phyloP scores from a whole-genome alignment of 2,797 vertebrate genomes.

The Semotilus atromaculatus region DNA sequence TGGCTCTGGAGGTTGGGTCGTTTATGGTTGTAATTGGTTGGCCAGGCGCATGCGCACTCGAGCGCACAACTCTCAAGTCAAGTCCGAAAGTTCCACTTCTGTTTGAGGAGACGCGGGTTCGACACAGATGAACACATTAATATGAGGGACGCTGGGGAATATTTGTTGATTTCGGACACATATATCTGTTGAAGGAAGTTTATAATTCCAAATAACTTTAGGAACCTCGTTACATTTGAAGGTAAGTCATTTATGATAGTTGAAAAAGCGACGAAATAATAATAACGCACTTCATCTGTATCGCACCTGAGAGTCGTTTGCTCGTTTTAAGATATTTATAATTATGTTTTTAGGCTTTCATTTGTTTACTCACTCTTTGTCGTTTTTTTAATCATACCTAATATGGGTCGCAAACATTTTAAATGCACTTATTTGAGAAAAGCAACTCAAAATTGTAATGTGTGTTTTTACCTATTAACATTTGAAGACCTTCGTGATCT shows the following conservation, averaged over 20 bases:
- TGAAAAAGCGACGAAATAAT: neutral
- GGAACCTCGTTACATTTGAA: neutral
- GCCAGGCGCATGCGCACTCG: slow-evolving; percentile 26
- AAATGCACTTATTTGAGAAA: neutral
- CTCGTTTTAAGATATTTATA: neutral
- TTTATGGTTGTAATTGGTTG: neutral
- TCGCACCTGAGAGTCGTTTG: slow-evolving; percentile 17
- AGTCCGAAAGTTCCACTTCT: neutral
- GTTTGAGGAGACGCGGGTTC: neutral
- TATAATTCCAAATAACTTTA: neutral
- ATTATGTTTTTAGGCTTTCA: no score
- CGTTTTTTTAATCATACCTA: neutral
- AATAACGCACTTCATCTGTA: neutral
- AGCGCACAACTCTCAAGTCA: neutral
- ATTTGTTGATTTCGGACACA: slow-evolving; percentile 2
- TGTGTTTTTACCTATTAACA: neutral
- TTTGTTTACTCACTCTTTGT: neutral
- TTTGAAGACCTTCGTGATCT: neutral
- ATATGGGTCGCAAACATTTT: neutral
- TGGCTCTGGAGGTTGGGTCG: no score
- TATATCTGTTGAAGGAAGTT: slow-evolving; percentile 13
- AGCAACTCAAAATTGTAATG: neutral
- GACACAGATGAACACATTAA: neutral
- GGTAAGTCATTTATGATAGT: slow-evolving; percentile 32
- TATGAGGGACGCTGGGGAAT: slow-evolving; percentile 14